Evolutionary conservation across 2,888 invertebrate genomes (phyloP).

Genomic region (Hemicrepidius hirtus): DNA sequence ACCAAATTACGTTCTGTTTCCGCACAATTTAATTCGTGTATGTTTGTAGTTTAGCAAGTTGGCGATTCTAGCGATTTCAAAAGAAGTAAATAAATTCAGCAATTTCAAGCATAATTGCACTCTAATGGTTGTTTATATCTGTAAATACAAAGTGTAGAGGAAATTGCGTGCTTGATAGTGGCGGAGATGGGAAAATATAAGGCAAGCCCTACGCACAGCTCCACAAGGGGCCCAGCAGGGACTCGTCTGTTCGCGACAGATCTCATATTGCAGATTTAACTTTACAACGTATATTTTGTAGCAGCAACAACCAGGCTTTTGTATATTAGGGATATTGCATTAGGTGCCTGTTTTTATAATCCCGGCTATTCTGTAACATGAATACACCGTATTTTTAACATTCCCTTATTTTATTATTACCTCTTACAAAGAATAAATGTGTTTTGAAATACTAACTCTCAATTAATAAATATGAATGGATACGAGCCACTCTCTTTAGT

Average conservation of each 20-base stretch:
- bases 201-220: slow-evolving; percentile 47
- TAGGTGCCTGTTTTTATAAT: slow-evolving; percentile 47
- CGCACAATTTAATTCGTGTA: slow-evolving; percentile 34
- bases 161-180: slow-evolving; percentile 54
- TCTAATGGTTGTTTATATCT: slow-evolving; percentile 64
- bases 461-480: too few relatives aligned
- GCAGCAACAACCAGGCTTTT: slow-evolving; percentile 44
- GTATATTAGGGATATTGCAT: slow-evolving; percentile 45
- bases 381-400: slow-evolving; percentile 9
- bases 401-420: slow-evolving; percentile 9
- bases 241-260: slow-evolving; percentile 56
- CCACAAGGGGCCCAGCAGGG: slow-evolving; percentile 52
- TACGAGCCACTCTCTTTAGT: too few relatives aligned
- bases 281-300: slow-evolving; percentile 52
- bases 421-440: background rate
- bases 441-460: background rate
- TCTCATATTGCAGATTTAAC: slow-evolving; percentile 56
- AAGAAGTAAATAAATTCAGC: slow-evolving; percentile 62
- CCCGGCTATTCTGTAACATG: slow-evolving; percentile 27
- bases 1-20: slow-evolving; percentile 33
- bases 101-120: slow-evolving; percentile 66
- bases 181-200: slow-evolving; percentile 51
- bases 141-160: slow-evolving; percentile 62
- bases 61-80: slow-evolving; percentile 54
- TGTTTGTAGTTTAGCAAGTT: slow-evolving; percentile 29